Percentiles rank a stretch among this genome's conserved stretches.
Evolutionary conservation across 2,113 vertebrate genomes (phyloP).

Genomic region (Odocoileus hemionus): DNA sequence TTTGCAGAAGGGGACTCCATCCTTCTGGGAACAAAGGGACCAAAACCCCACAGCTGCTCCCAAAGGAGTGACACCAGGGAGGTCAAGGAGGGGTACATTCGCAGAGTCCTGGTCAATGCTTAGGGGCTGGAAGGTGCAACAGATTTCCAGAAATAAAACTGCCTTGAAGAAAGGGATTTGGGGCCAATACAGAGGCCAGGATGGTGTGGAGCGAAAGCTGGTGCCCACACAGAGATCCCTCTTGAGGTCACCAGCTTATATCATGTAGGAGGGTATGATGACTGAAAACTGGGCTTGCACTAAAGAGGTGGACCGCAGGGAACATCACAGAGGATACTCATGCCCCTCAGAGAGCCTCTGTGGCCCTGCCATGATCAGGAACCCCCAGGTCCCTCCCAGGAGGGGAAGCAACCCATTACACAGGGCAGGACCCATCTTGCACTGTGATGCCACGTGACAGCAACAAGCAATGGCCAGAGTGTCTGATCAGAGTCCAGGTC

Average conservation of each 20-base stretch:
- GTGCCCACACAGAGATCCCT: background rate
- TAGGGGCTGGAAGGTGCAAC: background rate
- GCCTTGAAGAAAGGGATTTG: background rate
- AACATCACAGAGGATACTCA: background rate
- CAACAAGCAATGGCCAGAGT: background rate
- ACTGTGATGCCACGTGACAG: background rate
- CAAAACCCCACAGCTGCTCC: background rate
- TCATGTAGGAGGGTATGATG: rapidly evolving
- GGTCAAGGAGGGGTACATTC: rapidly evolving
- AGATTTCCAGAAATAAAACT: background rate
- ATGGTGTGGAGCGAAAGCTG: background rate
- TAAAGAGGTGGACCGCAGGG: background rate
- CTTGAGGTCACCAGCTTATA: background rate
- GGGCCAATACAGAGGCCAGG: background rate
- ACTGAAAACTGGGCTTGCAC: background rate
- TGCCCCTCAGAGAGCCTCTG: background rate
- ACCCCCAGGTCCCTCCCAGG: too few species aligned
- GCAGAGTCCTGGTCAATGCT: background rate
- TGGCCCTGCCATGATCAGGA: background rate
- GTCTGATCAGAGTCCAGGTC: background rate
- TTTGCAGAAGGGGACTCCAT: background rate
- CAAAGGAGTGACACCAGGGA: background rate
- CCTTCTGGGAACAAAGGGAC: background rate
- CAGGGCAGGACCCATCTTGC: background rate
- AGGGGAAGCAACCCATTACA: background rate